phyloP scores from a whole-genome alignment of 2,797 vertebrate species.

The Diglossa cyanea region DNA sequence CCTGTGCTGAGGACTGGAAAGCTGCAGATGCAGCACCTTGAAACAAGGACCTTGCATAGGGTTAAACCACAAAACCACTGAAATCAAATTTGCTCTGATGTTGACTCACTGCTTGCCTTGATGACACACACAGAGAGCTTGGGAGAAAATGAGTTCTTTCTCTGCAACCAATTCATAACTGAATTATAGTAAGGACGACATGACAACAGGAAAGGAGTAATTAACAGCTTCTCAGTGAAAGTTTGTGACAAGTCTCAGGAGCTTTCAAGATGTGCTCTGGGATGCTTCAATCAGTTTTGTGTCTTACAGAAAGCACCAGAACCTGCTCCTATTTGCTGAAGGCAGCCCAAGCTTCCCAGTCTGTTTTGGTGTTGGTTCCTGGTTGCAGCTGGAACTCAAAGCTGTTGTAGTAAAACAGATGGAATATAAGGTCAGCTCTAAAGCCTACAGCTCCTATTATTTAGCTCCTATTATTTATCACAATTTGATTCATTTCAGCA shows the following conservation, averaged over 20 bases:
- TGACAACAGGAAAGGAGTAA: not conserved
- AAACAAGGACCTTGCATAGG: not conserved
- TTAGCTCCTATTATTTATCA: not conserved
- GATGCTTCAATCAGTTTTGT: not conserved
- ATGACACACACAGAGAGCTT: not conserved
- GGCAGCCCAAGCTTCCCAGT: not conserved
- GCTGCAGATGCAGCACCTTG: not conserved
- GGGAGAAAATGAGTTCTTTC: not conserved
- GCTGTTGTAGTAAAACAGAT: not conserved
- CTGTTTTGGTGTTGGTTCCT: not conserved
- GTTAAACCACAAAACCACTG: not conserved
- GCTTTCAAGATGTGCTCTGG: accelerated
- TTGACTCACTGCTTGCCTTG: not conserved
- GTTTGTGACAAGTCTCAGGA: not conserved
- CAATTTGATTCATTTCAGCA: not conserved
- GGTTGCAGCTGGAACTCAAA: not conserved
- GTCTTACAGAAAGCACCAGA: not conserved
- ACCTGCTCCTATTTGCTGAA: not conserved
- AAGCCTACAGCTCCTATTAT: not conserved
- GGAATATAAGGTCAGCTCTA: not conserved
- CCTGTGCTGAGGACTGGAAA: not conserved
- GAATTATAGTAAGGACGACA: not conserved
- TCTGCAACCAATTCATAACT: not conserved
- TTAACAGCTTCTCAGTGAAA: not conserved
- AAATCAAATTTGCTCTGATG: not conserved